Evolutionary conservation across 2,113 vertebrate genomes (phyloP).

Genomic region (Colinus virginianus): DNA sequence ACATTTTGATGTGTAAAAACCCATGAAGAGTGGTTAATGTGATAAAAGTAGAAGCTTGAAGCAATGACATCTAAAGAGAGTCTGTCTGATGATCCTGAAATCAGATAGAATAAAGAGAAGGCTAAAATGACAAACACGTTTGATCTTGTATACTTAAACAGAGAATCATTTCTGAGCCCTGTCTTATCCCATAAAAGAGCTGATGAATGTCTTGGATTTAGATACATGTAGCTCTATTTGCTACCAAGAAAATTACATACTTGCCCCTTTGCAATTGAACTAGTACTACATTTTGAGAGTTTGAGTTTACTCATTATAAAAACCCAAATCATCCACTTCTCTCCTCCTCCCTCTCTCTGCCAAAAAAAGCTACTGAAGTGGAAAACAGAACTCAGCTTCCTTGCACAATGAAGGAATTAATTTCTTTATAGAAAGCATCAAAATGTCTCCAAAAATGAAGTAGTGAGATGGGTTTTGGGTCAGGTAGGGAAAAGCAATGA

Average conservation of each 20-base stretch:
- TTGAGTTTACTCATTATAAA: slow-evolving; percentile 34
- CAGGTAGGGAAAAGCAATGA: neutral
- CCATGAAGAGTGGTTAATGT: slow-evolving; percentile 58
- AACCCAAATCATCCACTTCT: slow-evolving; percentile 2
- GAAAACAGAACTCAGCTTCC: slow-evolving; percentile 17
- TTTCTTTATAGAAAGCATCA: slow-evolving; percentile 19
- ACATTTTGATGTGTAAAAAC: slow-evolving; percentile 58
- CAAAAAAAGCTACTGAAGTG: slow-evolving; percentile 7
- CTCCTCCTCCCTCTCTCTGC: slow-evolving; percentile 18
- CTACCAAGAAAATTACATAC: slow-evolving; percentile 40
- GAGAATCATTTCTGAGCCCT: slow-evolving; percentile 62
- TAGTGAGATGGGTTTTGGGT: neutral
- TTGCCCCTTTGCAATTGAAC: slow-evolving; percentile 38
- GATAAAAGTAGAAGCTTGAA: slow-evolving; percentile 60
- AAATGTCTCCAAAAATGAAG: neutral
- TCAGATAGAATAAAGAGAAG: slow-evolving; percentile 52
- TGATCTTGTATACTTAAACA: slow-evolving; percentile 43
- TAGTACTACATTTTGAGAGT: neutral
- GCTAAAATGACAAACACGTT: slow-evolving; percentile 62
- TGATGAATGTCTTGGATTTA: slow-evolving; percentile 51
- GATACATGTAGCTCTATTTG: slow-evolving; percentile 55
- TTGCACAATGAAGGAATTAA: slow-evolving; percentile 26
- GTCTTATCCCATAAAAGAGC: slow-evolving; percentile 56
- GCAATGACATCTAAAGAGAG: slow-evolving; percentile 55
- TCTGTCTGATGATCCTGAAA: slow-evolving; percentile 51